Conservation (phyloP, 2,113 vertebrate species). For the Ranitomeya imitator region DNA sequence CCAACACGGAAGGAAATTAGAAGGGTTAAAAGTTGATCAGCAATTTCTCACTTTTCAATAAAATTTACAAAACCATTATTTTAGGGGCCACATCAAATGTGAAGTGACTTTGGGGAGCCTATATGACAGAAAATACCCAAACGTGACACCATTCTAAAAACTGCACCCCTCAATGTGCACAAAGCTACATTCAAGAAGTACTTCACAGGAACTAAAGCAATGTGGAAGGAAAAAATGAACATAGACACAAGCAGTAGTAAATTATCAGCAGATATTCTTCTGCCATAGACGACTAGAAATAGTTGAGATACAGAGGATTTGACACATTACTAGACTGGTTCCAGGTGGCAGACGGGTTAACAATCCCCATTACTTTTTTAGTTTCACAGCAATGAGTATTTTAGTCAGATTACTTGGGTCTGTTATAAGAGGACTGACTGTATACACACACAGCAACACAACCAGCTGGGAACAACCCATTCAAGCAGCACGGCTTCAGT, state of each 20-base stretch:
- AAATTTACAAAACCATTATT: no score
- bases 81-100: no score
- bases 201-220: no score
- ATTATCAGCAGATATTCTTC: neutral
- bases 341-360: conserved; percentile 52
- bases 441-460: conserved; percentile 56
- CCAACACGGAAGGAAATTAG: no score
- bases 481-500: conserved; percentile 77
- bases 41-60: no score
- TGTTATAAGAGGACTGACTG: conserved; percentile 54
- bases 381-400: conserved; percentile 49
- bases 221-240: no score
- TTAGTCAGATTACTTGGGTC: conserved; percentile 54
- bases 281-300: neutral
- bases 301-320: neutral
- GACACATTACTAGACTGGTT: conserved; percentile 18
- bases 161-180: no score
- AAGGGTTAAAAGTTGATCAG: no score
- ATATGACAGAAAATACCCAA: no score
- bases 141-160: no score
- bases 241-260: neutral
- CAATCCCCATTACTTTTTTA: conserved; percentile 38
- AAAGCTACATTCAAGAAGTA: no score
- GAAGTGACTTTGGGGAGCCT: no score
- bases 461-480: conserved; percentile 74